Evolutionary conservation across 2,888 invertebrate genomes (phyloP).

Genomic region (Odontothrips loti): DNA sequence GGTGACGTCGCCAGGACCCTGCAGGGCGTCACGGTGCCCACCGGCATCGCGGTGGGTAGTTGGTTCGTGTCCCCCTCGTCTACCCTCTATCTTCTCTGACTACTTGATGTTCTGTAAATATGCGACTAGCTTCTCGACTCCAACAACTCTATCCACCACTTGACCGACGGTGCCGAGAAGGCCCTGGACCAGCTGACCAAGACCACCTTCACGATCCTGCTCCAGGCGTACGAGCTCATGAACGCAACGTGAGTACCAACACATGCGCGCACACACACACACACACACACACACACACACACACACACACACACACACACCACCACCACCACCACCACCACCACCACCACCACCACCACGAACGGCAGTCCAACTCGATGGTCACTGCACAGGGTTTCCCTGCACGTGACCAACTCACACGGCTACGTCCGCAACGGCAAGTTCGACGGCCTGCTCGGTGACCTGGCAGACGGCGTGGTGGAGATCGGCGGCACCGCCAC

Average conservation of each 20-base stretch:
- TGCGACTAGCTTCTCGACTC: not conserved
- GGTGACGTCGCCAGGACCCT: not conserved
- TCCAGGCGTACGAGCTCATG: slow-evolving; percentile 13
- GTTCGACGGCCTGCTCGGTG: not conserved
- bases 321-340: too few species aligned
- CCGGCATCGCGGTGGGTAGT: not conserved
- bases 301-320: too few species aligned
- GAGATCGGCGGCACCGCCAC: not conserved
- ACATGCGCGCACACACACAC: too few species aligned
- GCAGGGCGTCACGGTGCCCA: not conserved
- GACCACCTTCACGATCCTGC: not conserved
- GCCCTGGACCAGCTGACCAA: not conserved
- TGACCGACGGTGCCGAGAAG: not conserved
- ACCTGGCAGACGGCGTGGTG: not conserved
- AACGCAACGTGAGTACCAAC: not conserved
- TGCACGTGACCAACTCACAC: slow-evolving; percentile 9
- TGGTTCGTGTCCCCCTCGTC: not conserved
- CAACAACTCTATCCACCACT: not conserved
- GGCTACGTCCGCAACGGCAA: not conserved
- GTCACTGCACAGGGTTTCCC: not conserved
- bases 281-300: too few species aligned
- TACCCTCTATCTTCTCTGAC: too few species aligned
- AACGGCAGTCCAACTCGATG: too few species aligned
- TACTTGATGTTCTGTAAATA: too few species aligned
- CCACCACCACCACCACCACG: too few species aligned